Base-by-base conservation (phyloP, 2,797 vertebrate genomes). In the Chloroceryle inda region DNA sequence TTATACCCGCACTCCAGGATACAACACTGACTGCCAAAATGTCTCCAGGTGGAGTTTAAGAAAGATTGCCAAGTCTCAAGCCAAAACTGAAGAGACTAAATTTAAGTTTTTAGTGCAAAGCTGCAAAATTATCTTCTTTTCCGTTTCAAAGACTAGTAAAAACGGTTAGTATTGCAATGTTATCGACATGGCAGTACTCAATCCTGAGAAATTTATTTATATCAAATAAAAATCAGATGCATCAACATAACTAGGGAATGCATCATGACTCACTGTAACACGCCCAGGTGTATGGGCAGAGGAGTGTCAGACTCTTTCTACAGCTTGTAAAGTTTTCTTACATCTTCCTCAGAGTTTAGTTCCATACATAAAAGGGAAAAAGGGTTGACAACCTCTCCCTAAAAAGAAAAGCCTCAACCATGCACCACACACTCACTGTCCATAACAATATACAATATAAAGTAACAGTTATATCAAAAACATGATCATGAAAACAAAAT, bases 1-100 rank as follows among this genome's bases (percentile, higher is more conserved):
- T 81, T 87, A 81, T 9, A 72, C 16, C 45, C 10, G 0, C 62
- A 84, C 50, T 93, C 88, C 88, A 92, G 86, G 66, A 92, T 64
- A 83, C 42, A 80, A 80, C 63, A 74, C 18, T 13, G 73, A 81
- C 73, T 93, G 91, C 88, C 92, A 95, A 88, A 90, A 91, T 75
- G 80, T 82, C 94, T 94, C 92, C 91, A 92, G 80, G 91, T 93
- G 77, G 74, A 93, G 84, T 58, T 93, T 92, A 58, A 78, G 86
- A 84, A 78, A 80, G 27, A 85, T 15, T 85, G 87, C 78, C 91
- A 96, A 79, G n/a, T 79, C 53, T 69, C 17, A 87, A 81, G 74
- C 47, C 77, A 86, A 92, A 92, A 81, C 10, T 78, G 37, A 89
- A 91, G 26, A 72, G 15, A 89, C 81, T 26, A 88, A 93, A 93